Evolutionary conservation across 1,140 invertebrate genomes (phyloP), one percentile per base, ranked within the genome.

Genomic region (Cyrtorhinus lividipennis): DNA sequence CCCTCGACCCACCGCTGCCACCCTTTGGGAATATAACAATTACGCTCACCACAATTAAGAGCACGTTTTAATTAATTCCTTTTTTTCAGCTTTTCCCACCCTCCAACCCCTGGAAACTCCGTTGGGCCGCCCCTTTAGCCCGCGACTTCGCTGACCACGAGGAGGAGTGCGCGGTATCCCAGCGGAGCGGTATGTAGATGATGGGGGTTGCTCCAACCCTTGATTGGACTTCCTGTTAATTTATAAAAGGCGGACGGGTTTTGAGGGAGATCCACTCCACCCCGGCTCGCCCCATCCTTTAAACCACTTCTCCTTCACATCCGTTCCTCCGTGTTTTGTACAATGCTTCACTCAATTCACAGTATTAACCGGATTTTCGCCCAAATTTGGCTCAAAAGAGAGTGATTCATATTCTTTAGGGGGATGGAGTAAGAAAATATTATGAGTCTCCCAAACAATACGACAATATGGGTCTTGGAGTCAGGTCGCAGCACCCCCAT

Each of bases 221-320:
- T 64, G 62, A 64, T 64, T 64, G 56, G 62, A 57, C 62, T 59
- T 58, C 56, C 38, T 56, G 62, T 64, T 64, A 64, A 64, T 64
- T 64, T 59, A 64, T 64, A 64, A 64, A 64, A 58, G 53, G 58
- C 26, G 15, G 25, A 53, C 5, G 20, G 48, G n/a, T n/a, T n/a
- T n/a, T n/a, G 48, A 20, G 20, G 20, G 20, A 10, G 5, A 12
- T 20, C 48, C 48, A 53, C 48, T 20, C 10, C 48, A 10, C 12
- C 20, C 48, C 48, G n/a, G n/a, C n/a, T n/a, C n/a, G n/a, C n/a
- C n/a, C n/a, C n/a, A n/a, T n/a, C n/a, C n/a, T n/a, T n/a, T n/a
- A n/a, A n/a, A n/a, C n/a, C n/a, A n/a, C n/a, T n/a, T n/a, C n/a
- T n/a, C n/a, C n/a, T n/a, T n/a, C n/a, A n/a, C n/a, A n/a, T n/a